A percentile compares a stretch with the other conserved stretches of the same genome.
Conservation (phyloP, 1,140 invertebrate genomes). For the Papilio polyxenes region DNA sequence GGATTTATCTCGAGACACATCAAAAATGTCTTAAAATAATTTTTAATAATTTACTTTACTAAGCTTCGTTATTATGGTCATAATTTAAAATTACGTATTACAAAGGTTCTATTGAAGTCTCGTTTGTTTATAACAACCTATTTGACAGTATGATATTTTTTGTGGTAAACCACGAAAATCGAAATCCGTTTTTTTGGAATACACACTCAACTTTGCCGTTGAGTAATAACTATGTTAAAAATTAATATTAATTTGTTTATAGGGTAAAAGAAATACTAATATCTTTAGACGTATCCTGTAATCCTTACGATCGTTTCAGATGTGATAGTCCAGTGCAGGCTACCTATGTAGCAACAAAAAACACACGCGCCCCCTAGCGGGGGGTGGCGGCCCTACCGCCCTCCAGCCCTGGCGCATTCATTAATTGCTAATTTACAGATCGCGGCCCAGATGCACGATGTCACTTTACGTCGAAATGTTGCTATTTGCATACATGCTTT, state of each 20-base stretch:
- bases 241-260: not conserved
- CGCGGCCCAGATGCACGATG: slow-evolving; percentile 53
- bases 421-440: slow-evolving; percentile 79
- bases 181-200: too few species aligned
- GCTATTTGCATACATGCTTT: not conserved
- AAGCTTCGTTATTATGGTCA: not conserved
- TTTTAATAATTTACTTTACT: not conserved
- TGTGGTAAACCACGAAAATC: too few species aligned
- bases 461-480: not conserved
- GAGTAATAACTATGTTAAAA: too few species aligned
- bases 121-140: too few species aligned
- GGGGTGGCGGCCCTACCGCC: not conserved
- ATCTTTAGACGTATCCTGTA: slow-evolving; percentile 47
- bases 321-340: slow-evolving; percentile 59
- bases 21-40: not conserved
- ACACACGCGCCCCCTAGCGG: slow-evolving; percentile 44
- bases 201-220: too few species aligned
- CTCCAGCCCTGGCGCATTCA: slow-evolving; percentile 62
- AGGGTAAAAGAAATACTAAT: not conserved
- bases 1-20: slow-evolving; percentile 45
- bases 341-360: slow-evolving; percentile 72
- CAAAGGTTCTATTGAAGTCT: too few species aligned
- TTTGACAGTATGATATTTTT: too few species aligned
- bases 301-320: slow-evolving; percentile 36
- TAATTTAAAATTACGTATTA: not conserved